Base-by-base conservation (phyloP, 2,113 vertebrate species). In the Nothocercus julius region DNA sequence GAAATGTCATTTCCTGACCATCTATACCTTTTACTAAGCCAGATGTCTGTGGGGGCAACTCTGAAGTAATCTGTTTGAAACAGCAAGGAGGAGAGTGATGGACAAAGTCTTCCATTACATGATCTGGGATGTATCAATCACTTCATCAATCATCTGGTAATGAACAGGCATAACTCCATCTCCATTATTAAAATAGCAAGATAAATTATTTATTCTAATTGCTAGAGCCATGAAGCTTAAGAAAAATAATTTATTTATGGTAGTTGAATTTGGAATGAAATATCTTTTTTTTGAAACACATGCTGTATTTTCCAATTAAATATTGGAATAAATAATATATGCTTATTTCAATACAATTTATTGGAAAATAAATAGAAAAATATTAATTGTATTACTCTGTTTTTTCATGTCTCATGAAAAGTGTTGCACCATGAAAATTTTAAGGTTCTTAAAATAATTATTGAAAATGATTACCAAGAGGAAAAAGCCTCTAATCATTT, bases 141-240 rank as follows among this genome's bases (percentile, higher is more conserved):
- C 66, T 78, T 70, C 44, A 44, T 44, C 44, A 44, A 44, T 44
- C 15, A 63, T 87, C 62, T 79, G 32, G 80, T 68, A 93, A 92
- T 85, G 92, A 93, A 87, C 80, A 94, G 88, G 76, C 93, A 95
- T 85, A 90, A 82, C 67, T 73, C 32, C 24, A 51, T 87, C 51
- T 63, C 53, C 75, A 94, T 95, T 92, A 78, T 92, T 91, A 61
- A 91, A 95, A 96, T 96, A 91, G 27, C 58, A 85, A 89, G 49
- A 84, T 27, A 61, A 66, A 85, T 83, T 3, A 7, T 90, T 95
- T 94, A 79, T 95, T 90, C 87, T 84, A 73, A 92, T 38, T 70
- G 44, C 82, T 86, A 34, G 47, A 93, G 76, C 56, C 77, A 75
- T 67, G 67, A 87, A 68, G 69, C 27, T 92, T 75, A 72, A 88